phyloP scores from a whole-genome alignment of 2,797 vertebrate species.

The Halcyon smyrnensis region DNA sequence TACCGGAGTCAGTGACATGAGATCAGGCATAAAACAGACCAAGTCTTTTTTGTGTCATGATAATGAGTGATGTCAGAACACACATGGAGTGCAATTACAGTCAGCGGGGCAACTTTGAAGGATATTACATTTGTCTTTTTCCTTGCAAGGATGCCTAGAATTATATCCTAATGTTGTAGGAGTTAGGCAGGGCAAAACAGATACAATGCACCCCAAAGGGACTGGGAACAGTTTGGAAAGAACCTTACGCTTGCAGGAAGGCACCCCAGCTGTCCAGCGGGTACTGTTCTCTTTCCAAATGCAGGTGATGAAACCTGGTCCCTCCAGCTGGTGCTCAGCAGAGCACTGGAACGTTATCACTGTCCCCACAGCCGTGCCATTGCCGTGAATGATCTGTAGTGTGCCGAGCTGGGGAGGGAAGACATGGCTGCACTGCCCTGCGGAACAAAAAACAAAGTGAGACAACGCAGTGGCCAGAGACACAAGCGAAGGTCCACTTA shows the following conservation, averaged over 20 bases:
- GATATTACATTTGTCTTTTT: not conserved
- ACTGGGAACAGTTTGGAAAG: not conserved
- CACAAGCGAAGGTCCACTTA: accelerated
- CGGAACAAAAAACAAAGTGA: not conserved
- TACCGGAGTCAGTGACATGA: not conserved
- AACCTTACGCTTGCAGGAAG: conserved; percentile 86
- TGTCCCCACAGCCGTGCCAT: conserved; percentile 86
- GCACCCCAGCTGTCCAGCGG: conserved; percentile 83
- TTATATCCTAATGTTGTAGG: accelerated
- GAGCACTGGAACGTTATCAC: conserved; percentile 87
- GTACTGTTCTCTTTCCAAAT: conserved; percentile 80
- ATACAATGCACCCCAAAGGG: accelerated
- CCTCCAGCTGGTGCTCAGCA: conserved; percentile 82
- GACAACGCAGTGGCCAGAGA: accelerated
- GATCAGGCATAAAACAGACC: not conserved
- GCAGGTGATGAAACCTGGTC: conserved; percentile 78
- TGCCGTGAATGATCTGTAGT: conserved; percentile 82
- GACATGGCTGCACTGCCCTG: conserved; percentile 82
- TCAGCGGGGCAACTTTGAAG: not conserved
- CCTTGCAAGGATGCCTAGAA: not conserved
- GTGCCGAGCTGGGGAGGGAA: conserved; percentile 81
- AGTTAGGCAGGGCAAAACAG: not conserved
- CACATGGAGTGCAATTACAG: not conserved
- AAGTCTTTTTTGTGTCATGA: not conserved
- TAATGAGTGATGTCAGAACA: not conserved